A percentile compares a stretch with the other conserved stretches of the same genome.
phyloP scores from a whole-genome alignment of 1,140 invertebrate species.

The Trachymyrmex cornetzi region DNA sequence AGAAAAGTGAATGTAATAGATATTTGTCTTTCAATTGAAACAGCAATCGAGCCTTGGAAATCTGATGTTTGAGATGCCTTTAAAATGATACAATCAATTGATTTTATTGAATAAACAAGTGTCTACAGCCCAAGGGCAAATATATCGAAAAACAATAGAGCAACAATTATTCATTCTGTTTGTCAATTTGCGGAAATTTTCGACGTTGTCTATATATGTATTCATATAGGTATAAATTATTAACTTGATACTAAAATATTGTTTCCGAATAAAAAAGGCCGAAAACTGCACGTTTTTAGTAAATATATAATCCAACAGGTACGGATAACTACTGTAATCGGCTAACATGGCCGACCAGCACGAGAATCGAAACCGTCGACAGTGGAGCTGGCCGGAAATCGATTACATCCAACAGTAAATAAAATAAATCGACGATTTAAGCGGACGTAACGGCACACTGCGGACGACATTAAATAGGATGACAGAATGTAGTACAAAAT shows the following conservation, averaged over 20 bases:
- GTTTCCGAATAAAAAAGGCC: not conserved
- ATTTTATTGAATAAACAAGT: not conserved
- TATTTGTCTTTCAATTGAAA: not conserved
- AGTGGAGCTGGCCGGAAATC: conserved; percentile 46
- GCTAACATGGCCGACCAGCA: conserved; percentile 43
- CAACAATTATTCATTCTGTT: not conserved
- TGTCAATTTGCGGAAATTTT: conserved; percentile 27
- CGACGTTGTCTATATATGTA: not conserved
- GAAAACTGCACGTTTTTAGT: not conserved
- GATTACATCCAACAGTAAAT: conserved; percentile 54
- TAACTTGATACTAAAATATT: not conserved
- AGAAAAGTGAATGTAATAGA: not conserved
- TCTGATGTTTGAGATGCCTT: not conserved
- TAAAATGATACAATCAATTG: not conserved
- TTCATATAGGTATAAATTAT: not conserved
- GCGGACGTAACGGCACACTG: conserved; percentile 38
- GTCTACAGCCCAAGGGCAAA: not conserved
- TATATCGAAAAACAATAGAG: not conserved
- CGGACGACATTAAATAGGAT: conserved; percentile 60
- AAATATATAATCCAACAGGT: conserved; percentile 36
- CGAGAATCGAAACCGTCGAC: conserved; percentile 46
- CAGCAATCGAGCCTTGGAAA: not conserved
- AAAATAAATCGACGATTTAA: conserved; percentile 62
- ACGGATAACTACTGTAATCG: conserved; percentile 50
- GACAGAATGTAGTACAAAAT: conserved; percentile 33